phyloP scores from a whole-genome alignment of 2,113 vertebrate genomes.

The Phainopepla nitens region DNA sequence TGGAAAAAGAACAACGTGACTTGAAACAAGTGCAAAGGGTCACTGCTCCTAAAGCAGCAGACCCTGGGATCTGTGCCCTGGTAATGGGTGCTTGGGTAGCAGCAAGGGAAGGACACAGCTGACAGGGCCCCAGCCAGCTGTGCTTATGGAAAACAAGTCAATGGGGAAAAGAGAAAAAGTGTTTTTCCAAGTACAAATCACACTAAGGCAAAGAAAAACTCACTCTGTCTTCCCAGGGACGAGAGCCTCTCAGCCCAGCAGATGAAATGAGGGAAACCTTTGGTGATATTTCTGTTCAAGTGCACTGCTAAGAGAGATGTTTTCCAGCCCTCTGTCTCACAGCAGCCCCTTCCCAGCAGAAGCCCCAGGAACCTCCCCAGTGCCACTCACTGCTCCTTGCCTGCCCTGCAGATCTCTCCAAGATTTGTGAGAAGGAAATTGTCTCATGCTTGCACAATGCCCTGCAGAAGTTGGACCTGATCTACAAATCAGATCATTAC shows the following conservation, averaged over 20 bases:
- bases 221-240: not conserved
- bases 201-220: not conserved
- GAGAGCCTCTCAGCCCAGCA: not conserved
- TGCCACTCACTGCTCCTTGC: not conserved
- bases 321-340: not conserved
- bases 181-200: not conserved
- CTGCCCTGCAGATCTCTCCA: not conserved
- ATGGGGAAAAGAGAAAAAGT: not conserved
- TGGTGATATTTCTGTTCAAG: not conserved
- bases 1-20: not conserved
- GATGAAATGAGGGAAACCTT: not conserved
- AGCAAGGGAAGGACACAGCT: not conserved
- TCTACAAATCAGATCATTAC: conserved; percentile 4
- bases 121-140: not conserved
- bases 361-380: not conserved
- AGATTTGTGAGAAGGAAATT: not conserved
- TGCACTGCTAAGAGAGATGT: not conserved
- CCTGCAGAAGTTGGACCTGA: not conserved
- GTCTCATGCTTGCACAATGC: not conserved
- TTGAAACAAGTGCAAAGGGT: not conserved
- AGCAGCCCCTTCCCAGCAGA: not conserved
- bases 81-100: not conserved
- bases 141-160: not conserved
- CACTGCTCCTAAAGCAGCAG: not conserved
- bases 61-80: not conserved